A percentile compares a stretch with the other conserved stretches of the same genome.
These are phyloP conservation scores for Penaeus japonicus DNA, from an alignment of 1,140 invertebrate genomes.

Conservation along the genomic window DNA sequence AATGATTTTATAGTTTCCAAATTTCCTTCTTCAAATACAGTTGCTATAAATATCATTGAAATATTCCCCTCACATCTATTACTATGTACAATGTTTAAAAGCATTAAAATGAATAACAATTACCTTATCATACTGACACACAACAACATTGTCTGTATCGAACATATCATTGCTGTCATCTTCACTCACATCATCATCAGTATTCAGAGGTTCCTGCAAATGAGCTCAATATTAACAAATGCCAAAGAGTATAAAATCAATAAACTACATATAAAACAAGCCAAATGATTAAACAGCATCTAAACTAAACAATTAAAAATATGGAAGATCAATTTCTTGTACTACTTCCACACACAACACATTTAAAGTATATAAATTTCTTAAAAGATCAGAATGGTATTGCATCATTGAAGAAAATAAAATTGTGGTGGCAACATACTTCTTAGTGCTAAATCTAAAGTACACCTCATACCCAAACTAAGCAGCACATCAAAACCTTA, in stretches of 20 bases:
- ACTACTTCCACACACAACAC: too few relatives aligned
- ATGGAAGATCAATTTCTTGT: too few relatives aligned
- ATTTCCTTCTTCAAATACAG: background rate
- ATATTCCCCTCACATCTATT: background rate
- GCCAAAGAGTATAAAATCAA: background rate
- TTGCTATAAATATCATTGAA: background rate
- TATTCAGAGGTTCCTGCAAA: slow-evolving; percentile 88
- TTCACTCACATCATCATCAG: slow-evolving; percentile 95
- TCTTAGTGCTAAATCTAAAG: too few relatives aligned
- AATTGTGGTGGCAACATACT: too few relatives aligned
- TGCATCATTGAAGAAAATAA: too few relatives aligned
- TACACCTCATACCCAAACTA: too few relatives aligned
- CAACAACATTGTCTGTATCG: slow-evolving; percentile 98
- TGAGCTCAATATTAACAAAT: background rate
- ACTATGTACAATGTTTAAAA: slow-evolving; percentile 1
- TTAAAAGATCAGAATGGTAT: too few relatives aligned
- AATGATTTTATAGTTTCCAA: too few relatives aligned
- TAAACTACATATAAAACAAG: background rate
- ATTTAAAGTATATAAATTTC: too few relatives aligned
- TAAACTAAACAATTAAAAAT: too few relatives aligned
- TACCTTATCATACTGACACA: slow-evolving; percentile 99
- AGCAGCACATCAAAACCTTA: too few relatives aligned
- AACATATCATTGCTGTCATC: slow-evolving; percentile 94
- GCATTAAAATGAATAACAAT: slow-evolving; percentile 27
- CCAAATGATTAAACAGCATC: too few relatives aligned